Evolutionary conservation across 2,888 invertebrate genomes (phyloP), one percentile per base, ranked within the genome.

Genomic region (Ecliptopera silaceata): DNA sequence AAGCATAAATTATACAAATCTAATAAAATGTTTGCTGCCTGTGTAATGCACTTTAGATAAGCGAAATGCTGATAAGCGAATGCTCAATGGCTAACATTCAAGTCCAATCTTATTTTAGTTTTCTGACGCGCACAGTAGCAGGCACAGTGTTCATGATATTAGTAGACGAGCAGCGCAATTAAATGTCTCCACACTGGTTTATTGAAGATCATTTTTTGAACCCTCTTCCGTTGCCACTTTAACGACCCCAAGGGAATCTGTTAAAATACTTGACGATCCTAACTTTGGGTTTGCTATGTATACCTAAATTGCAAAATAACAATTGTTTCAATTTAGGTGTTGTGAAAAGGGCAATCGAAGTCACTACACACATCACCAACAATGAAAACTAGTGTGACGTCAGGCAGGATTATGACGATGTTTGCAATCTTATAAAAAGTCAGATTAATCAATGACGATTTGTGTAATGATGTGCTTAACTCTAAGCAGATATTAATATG

Each of bases 1-100:
- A 32, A n/a, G 12, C 36, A 51, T 51, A 18, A 43, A 51, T 44
- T 43, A 43, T 3, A 32, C 31, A 18, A 36, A 36, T 36, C 26
- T 15, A 36, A 20, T 47, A 34, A 55, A 26, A 5, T 26, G 39
- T 11, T 20, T n/a, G 41, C 18, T 41, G 22, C 41, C n/a, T 39
- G 41, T 34, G 12, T 18, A 26, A 42, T 26, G 26, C 42, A 13
- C 42, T 42, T 42, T n/a, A 17, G 43, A 44, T 44, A 44, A 29
- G 29, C 17, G 4, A 44, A 44, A 29, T 0, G 3, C 6, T 29
- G 44, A 44, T 44, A 44, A 18, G 29, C 43, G 17, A 31, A 15
- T 29, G 44, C 31, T 29, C 29, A 29, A 13, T 26, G 29, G 29
- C 15, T 29, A 29, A 11, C 12, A 20, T 26, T 15, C 11, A 26